Evolutionary conservation across 2,113 vertebrate species (phyloP).

Genomic region (Lagopus muta): DNA sequence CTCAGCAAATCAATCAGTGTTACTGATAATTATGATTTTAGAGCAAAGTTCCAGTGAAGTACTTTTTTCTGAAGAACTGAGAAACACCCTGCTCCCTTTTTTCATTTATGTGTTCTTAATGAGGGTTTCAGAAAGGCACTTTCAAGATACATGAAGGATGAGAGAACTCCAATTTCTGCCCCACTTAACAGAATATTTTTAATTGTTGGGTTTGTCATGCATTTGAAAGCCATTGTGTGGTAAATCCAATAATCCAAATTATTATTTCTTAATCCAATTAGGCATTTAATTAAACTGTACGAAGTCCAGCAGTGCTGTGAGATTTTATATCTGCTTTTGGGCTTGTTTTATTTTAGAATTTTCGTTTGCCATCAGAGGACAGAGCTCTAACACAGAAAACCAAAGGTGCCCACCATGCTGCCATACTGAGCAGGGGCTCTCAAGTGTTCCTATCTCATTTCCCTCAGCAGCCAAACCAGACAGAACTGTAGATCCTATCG

Average conservation of each 20-base stretch:
- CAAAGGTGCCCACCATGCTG: neutral
- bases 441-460: neutral
- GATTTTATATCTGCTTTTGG: neutral
- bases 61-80: neutral
- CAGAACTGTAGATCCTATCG: neutral
- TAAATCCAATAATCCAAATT: conserved; percentile 47
- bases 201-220: neutral
- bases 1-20: neutral
- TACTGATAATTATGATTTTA: neutral
- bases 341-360: neutral
- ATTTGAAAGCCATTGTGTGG: conserved; percentile 7
- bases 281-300: conserved; percentile 27
- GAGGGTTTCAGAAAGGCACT: neutral
- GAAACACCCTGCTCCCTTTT: neutral
- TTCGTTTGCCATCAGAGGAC: neutral
- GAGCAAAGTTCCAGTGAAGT: neutral
- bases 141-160: neutral
- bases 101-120: neutral
- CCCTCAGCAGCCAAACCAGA: neutral
- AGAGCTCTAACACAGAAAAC: conserved; percentile 18
- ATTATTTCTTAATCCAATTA: conserved; percentile 39
- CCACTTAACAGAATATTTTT: conserved; percentile 1
- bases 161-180: neutral
- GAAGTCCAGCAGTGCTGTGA: conserved; percentile 1
- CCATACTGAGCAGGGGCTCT: neutral